phyloP scores from a whole-genome alignment of 2,113 vertebrate genomes.

The Salvelinus sp. region DNA sequence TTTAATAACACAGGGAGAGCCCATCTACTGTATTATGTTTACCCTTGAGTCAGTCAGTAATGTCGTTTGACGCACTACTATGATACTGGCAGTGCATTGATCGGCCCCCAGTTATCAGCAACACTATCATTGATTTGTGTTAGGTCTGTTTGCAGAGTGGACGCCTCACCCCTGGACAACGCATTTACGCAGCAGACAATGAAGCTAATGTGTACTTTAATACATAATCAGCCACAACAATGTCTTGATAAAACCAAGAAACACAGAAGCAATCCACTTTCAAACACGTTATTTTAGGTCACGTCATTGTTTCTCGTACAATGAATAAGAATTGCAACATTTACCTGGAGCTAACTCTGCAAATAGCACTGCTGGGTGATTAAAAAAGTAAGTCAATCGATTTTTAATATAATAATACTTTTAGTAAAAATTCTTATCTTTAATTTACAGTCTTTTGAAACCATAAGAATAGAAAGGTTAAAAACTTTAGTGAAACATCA shows the following conservation, averaged over 20 bases:
- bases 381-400: too few relatives aligned
- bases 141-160: not conserved
- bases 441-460: too few relatives aligned
- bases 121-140: not conserved
- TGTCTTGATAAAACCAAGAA: not conserved
- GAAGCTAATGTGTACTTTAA: not conserved
- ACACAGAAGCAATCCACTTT: not conserved
- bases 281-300: not conserved
- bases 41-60: not conserved
- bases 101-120: slow-evolving; percentile 8
- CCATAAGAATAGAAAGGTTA: too few relatives aligned
- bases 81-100: not conserved
- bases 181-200: not conserved
- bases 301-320: not conserved
- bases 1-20: too few relatives aligned
- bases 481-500: too few relatives aligned
- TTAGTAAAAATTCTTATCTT: too few relatives aligned
- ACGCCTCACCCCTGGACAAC: not conserved
- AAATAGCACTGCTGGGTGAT: too few relatives aligned
- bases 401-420: too few relatives aligned
- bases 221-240: not conserved
- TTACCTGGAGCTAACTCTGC: too few relatives aligned
- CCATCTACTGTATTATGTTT: not conserved
- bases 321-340: not conserved
- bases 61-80: not conserved